Conservation (phyloP, 2,888 invertebrate species). For the Morpho deidamia region DNA sequence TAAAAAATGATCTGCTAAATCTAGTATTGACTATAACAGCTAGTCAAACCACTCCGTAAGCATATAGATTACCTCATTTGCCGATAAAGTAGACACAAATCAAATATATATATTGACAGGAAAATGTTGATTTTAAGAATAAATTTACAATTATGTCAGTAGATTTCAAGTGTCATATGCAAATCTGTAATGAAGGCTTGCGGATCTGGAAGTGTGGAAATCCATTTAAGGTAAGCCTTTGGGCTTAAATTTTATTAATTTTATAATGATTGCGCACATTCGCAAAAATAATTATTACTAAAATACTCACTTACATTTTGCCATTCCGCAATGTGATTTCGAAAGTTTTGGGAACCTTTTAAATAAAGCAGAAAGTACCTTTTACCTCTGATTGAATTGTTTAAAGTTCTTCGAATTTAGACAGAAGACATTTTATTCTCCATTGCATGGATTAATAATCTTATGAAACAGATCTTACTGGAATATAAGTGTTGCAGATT, state of each 20-base stretch:
- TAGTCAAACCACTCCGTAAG: no score
- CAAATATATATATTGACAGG: not conserved
- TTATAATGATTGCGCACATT: constrained; percentile 19
- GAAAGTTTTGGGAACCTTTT: not conserved
- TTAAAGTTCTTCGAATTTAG: not conserved
- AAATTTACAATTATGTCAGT: constrained; percentile 15
- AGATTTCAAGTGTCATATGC: constrained; percentile 46
- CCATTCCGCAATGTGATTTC: not conserved
- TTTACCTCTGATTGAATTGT: not conserved
- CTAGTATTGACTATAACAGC: no score
- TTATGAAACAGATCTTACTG: not conserved
- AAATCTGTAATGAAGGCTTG: constrained; percentile 43
- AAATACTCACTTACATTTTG: not conserved
- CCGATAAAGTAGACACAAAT: no score
- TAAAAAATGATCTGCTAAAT: no score
- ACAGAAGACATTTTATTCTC: not conserved
- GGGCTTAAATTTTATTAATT: constrained; percentile 25
- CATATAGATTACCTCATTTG: no score
- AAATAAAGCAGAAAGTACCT: not conserved
- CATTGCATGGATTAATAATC: not conserved
- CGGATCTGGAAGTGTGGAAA: constrained; percentile 38
- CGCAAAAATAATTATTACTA: constrained; percentile 9
- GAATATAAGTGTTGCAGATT: no score
- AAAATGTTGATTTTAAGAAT: constrained; percentile 11
- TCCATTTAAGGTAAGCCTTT: constrained; percentile 24